Conservation (phyloP, 2,113 vertebrate species). For the Craseonycteris thonglongyai region DNA sequence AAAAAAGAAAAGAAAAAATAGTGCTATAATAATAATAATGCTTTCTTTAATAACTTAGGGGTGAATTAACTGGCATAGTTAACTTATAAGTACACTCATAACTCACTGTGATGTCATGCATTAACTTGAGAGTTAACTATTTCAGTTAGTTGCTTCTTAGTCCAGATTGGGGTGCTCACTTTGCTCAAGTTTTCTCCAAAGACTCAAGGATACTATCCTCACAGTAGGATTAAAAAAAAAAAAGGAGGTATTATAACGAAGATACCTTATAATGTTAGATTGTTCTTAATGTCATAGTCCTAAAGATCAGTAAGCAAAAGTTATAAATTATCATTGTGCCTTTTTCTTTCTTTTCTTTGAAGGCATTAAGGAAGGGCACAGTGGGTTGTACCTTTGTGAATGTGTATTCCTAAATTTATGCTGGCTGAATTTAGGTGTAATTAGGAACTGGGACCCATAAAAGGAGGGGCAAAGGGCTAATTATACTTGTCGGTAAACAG, state of each 20-base stretch:
- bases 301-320: not conserved
- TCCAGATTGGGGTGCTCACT: not conserved
- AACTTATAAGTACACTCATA: not conserved
- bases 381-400: not conserved
- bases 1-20: not conserved
- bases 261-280: not conserved
- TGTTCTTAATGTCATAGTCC: not conserved
- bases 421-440: not conserved
- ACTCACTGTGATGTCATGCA: not conserved
- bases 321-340: not conserved
- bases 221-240: not conserved
- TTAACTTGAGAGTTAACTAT: not conserved
- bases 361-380: slow-evolving; percentile 10
- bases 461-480: slow-evolving; percentile 51
- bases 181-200: slow-evolving; percentile 43
- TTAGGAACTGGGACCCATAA: slow-evolving; percentile 8
- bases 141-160: not conserved
- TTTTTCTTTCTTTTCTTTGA: not conserved
- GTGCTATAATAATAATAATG: not conserved
- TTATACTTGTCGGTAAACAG: slow-evolving; percentile 49
- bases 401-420: not conserved
- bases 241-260: not conserved
- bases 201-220: not conserved
- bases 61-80: not conserved
- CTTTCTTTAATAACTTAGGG: not conserved